phyloP scores from a whole-genome alignment of 2,888 invertebrate species.

The Drosophila picticornis region DNA sequence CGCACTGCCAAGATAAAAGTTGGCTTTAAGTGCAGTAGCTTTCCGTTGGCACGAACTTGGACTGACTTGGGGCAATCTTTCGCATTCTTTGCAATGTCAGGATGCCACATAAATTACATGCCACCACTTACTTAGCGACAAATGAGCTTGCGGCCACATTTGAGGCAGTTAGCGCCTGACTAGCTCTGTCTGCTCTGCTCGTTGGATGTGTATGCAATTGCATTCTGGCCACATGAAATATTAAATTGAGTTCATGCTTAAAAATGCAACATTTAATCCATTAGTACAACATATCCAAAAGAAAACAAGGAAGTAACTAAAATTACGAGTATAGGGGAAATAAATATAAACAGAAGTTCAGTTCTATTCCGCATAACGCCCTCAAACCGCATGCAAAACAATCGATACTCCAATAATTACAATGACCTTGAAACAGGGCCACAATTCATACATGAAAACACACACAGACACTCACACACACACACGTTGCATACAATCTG shows the following conservation, averaged over 20 bases:
- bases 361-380: slow-evolving; percentile 9
- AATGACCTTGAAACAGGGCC: slow-evolving; percentile 54
- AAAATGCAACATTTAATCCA: slow-evolving; percentile 71
- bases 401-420: slow-evolving; percentile 76
- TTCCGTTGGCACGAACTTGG: background rate
- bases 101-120: slow-evolving; percentile 70
- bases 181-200: background rate
- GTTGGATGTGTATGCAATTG: slow-evolving; percentile 1
- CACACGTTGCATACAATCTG: slow-evolving; percentile 25
- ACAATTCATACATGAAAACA: slow-evolving; percentile 16
- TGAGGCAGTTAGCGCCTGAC: slow-evolving; percentile 21
- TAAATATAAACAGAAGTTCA: slow-evolving; percentile 18
- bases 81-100: slow-evolving; percentile 55
- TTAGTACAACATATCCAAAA: slow-evolving; percentile 40
- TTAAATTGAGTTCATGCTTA: slow-evolving; percentile 43
- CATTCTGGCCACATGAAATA: slow-evolving; percentile 56
- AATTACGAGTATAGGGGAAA: slow-evolving; percentile 11
- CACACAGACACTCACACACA: slow-evolving; percentile 10
- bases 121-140: slow-evolving; percentile 67
- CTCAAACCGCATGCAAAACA: slow-evolving; percentile 46
- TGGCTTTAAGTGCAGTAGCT: slow-evolving; percentile 26
- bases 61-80: slow-evolving; percentile 58
- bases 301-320: background rate
- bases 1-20: slow-evolving; percentile 8
- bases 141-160: slow-evolving; percentile 57